Evolutionary conservation across 1,140 invertebrate genomes (phyloP), one percentile per base, ranked within the genome.

Genomic region (Anastrepha ludens): DNA sequence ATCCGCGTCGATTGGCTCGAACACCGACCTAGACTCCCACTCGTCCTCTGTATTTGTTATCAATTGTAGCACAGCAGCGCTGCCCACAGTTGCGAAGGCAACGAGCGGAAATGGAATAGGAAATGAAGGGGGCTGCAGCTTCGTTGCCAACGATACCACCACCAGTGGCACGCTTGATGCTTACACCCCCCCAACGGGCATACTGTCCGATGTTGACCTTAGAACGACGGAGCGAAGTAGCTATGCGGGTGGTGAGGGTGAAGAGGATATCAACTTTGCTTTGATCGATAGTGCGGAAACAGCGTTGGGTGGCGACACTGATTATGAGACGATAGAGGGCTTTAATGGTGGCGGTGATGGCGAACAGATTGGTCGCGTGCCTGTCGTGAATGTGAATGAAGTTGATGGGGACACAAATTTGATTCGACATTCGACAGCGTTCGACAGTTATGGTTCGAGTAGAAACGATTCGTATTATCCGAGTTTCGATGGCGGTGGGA

Each of bases 211-310:
- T 20, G 58, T 7, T 39, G 47, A 41, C 58, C 20, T 50, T 65
- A 58, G 8, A 15, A 8, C 86, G 17, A 74, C 86, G 11, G 65
- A 17, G 74, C 7, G 2, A 13, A 55, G 15, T 86, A 15, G 41
- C 6, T 6, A 47, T 9, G 50, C n/a, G 15, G 64, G 8, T 20
- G 87, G 64, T 74, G 85, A 86, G 15, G 64, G 6, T 41, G 87
- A 78, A 47, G 86, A 88, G 60, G 86, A 88, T 87, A 87, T 78
- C 3, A 87, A 89, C 87, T 91, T 93, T 74, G 92, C 92, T 41
- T 87, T 93, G 62, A 93, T 93, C 65, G 91, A 93, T 87, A 93
- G 92, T 87, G 92, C 90, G 39, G 92, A 93, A 89, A 90, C 89
- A 9, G 91, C 91, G 3, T 88, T 91, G 17, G 90, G 91, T 44